phyloP scores from a whole-genome alignment of 2,888 invertebrate genomes.

The Rotaria socialis region DNA sequence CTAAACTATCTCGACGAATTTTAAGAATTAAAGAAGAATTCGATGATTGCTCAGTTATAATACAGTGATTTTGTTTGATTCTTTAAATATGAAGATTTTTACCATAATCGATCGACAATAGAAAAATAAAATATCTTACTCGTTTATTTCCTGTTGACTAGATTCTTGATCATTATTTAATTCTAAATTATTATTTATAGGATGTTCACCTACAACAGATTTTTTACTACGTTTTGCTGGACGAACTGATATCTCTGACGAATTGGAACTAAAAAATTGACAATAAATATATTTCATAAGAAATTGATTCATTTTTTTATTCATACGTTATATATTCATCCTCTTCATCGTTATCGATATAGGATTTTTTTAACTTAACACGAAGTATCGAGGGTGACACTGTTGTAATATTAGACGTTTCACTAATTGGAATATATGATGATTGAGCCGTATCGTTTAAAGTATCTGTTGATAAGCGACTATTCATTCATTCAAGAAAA shows the following conservation, averaged over 20 bases:
- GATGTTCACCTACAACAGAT: not conserved
- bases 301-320: not conserved
- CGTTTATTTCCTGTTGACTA: not conserved
- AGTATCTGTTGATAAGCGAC: not conserved
- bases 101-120: too few relatives aligned
- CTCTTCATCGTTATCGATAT: not conserved
- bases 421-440: not conserved
- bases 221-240: constrained; percentile 34
- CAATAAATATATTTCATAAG: not conserved
- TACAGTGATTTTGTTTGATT: constrained; percentile 7
- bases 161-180: not conserved
- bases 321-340: not conserved
- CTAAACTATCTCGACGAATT: not conserved
- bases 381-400: not conserved
- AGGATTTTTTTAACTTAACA: constrained; percentile 20
- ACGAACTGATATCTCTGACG: not conserved
- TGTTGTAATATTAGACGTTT: not conserved
- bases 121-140: not conserved
- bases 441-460: not conserved
- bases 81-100: not conserved
- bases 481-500: not conserved
- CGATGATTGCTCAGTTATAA: not conserved
- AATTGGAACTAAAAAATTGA: not conserved
- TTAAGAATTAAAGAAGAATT: not conserved
- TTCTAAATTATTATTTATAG: not conserved